Conservation (phyloP, 2,797 vertebrate species). For the Chromis chromis region DNA sequence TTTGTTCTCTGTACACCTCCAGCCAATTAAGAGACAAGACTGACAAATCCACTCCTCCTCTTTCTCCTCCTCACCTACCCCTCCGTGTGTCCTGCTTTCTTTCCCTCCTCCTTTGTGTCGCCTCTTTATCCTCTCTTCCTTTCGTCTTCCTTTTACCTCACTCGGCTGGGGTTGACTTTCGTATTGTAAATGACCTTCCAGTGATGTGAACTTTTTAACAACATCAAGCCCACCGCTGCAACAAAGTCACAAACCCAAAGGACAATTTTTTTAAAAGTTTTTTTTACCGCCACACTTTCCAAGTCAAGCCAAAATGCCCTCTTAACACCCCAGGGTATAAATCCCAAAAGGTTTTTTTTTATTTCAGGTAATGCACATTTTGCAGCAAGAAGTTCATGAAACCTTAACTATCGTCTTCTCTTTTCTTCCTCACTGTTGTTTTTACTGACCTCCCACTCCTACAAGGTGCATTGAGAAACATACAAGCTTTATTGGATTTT, state of each 20-base stretch:
- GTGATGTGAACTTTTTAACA: conserved; percentile 73
- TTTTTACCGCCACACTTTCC: conserved; percentile 24
- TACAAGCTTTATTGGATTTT: conserved; percentile 23
- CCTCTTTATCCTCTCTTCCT: conserved; percentile 40
- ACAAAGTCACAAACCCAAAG: conserved; percentile 65
- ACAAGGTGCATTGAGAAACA: conserved; percentile 15
- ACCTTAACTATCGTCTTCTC: conserved; percentile 7
- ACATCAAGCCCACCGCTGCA: conserved; percentile 55
- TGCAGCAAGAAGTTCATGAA: conserved; percentile 38
- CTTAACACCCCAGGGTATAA: conserved; percentile 26
- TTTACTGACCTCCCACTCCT: not conserved
- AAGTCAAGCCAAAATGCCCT: conserved; percentile 34
- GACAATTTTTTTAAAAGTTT: conserved; percentile 9
- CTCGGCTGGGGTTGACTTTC: conserved; percentile 60
- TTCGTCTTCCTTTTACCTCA: conserved; percentile 44
- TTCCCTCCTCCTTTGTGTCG: conserved; percentile 38
- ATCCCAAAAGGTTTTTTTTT: conserved; percentile 23
- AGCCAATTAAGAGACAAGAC: conserved; percentile 82
- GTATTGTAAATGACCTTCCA: conserved; percentile 73
- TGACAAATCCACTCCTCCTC: conserved; percentile 78
- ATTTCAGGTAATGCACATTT: conserved; percentile 22
- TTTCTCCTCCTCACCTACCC: conserved; percentile 38
- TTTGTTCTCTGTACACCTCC: conserved; percentile 73
- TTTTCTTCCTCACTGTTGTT: conserved; percentile 5
- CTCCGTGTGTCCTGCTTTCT: conserved; percentile 42